phyloP scores from a whole-genome alignment of 2,888 invertebrate genomes.

The Arctia plantaginis region DNA sequence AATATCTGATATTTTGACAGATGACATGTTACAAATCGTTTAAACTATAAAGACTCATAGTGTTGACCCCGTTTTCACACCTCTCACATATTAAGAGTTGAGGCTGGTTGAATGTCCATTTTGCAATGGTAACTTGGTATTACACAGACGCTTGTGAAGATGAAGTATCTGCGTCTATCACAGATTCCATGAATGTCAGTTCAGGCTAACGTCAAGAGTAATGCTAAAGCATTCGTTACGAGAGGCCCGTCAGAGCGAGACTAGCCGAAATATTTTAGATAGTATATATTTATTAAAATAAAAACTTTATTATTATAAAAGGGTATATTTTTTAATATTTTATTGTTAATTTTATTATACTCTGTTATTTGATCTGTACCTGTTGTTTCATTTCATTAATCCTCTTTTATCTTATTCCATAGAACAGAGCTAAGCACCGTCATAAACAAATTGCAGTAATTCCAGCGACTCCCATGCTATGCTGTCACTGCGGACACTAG shows the following conservation, averaged over 20 bases:
- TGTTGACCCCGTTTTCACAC: background rate
- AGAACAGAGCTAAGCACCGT: too few relatives aligned
- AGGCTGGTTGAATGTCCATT: background rate
- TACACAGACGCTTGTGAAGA: background rate
- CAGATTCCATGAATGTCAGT: background rate
- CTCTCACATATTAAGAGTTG: background rate
- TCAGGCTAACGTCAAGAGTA: background rate
- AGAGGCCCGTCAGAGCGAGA: slow-evolving; percentile 31
- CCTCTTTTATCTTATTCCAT: background rate
- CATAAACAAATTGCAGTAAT: too few relatives aligned
- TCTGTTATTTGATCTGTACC: slow-evolving; percentile 76
- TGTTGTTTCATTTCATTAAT: slow-evolving; percentile 38
- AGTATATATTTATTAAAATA: slow-evolving; percentile 20
- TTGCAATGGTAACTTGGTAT: background rate
- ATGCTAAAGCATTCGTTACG: slow-evolving; percentile 1
- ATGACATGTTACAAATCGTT: background rate
- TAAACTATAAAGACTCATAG: background rate
- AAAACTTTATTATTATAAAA: slow-evolving; percentile 53
- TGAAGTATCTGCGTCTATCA: background rate
- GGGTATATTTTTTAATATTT: slow-evolving; percentile 76
- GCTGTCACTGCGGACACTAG: too few relatives aligned
- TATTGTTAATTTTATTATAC: slow-evolving; percentile 71
- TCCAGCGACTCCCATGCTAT: too few relatives aligned
- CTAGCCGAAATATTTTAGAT: slow-evolving; percentile 45
- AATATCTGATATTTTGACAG: background rate